Evolutionary conservation across 2,113 vertebrate species (phyloP), one percentile per base, ranked within the genome.

Genomic region (Rattus rattus): DNA sequence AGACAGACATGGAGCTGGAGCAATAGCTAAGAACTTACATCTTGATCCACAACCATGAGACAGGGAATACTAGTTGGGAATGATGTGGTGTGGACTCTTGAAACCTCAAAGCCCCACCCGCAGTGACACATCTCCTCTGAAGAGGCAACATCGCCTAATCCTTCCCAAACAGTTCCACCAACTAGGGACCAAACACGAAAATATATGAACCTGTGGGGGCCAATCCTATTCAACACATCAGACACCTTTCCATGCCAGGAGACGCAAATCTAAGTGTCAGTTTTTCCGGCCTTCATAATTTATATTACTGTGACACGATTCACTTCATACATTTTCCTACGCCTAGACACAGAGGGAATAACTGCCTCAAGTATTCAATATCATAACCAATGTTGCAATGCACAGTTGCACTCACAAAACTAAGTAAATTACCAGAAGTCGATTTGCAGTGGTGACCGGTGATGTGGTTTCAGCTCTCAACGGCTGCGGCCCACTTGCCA

Each of bases 341-440:
- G 13, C 6, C 11, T 0, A 72, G 63, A 28, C 81, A 80, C 70
- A 69, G 11, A 63, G 81, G 36, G 24, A 4, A 61, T 59, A 69
- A 70, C 49, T 36, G 28, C 26, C 90, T 76, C 84, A 79, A 49
- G 79, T 84, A 87, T 87, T 92, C 92, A 81, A 7, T 73, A 24
- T 63, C 77, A 85, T 80, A 95, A 96, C 65, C n/a, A 94, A 80
- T 24, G 69, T 56, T 87, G 24, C 79, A 89, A 90, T 93, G 87
- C 91, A 79, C 63, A 54, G 39, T 16, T 65, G 24, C 70, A 61
- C 16, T 69, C 88, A 61, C 19, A 43, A 6, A 89, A 39, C 69
- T 63, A 43, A 92, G 73, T 90, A 85, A 95, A 93, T 59, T 81
- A 72, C 63, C 84, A 84, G 77, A 36, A 61, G 90, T 56, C 30